Base-by-base conservation (phyloP, 2,113 vertebrate species). In the Menura novaehollandiae region DNA sequence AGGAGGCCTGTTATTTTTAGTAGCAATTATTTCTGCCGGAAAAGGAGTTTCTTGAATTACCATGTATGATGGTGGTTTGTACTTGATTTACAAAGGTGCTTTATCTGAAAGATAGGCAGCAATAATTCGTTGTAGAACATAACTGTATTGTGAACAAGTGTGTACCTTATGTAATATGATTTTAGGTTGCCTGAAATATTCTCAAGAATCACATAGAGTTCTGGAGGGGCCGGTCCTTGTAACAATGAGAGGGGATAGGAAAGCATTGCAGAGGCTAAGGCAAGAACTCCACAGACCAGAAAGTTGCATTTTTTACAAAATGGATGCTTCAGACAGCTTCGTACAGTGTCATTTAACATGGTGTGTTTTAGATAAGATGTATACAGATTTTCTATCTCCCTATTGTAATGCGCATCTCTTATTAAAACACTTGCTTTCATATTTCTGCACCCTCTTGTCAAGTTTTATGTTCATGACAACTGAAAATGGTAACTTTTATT, bases 51-150 rank as follows among this genome's bases (percentile, higher is more conserved):
- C 19, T 27, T 51, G 67, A 77, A 81, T 81, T 77, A 24, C 19
- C 3, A 0, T 6, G 1, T 28, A 15, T 69, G 37, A 43, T 1
- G 0, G n/a, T 37, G 7, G 7, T 66, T 93, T 56, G 10, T n/a
- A 16, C 9, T 60, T 62, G 13, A 17, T 59, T 90, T 83, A 23
- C 22, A 47, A 35, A 67, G 14, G 28, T 8, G 1, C 5, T 82
- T 63, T 67, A 19, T 46, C 12, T 58, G 37, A 43, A 74, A 14
- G 18, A 41, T n/a, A 41, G 17, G 26, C 7, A 62, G 4, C 14
- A 69, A 44, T 24, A 53, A 13, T n/a, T 56, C 68, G 3, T 30
- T 28, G 8, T 28, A 53, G 46, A 93, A 62, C 10, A 21, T 46
- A 82, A 28, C 9, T 56, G 4, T 64, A 37, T 53, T 11, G 35